Conservation (phyloP, 2,113 vertebrate species). For the Protobothrops flavoviridis region DNA sequence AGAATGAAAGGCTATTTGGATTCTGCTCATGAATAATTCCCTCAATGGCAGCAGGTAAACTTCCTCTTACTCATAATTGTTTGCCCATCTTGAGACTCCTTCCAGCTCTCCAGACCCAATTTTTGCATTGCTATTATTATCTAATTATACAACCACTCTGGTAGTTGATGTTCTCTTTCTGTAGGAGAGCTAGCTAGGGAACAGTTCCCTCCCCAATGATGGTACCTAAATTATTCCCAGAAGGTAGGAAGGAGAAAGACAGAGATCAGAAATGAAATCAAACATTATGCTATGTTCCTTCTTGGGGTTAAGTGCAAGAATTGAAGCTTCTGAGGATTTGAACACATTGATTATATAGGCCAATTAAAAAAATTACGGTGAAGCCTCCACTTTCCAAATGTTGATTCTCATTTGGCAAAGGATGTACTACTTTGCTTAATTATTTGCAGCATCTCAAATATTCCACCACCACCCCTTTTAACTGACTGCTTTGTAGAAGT, state of each 20-base stretch:
- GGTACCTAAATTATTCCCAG: neutral
- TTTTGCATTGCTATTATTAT: neutral
- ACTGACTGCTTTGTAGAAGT: neutral
- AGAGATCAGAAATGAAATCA: neutral
- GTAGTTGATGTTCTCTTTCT: neutral
- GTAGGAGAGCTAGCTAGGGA: neutral
- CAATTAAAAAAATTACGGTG: neutral
- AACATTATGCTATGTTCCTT: neutral
- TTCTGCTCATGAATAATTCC: neutral
- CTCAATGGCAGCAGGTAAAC: neutral
- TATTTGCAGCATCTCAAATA: neutral
- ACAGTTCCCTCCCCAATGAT: neutral
- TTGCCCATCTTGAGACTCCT: neutral
- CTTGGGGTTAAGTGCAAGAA: neutral
- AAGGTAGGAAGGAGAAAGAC: neutral
- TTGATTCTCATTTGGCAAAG: neutral
- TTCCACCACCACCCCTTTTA: neutral
- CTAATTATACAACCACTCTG: neutral
- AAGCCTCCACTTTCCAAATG: neutral
- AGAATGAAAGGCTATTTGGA: neutral
- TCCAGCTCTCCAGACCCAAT: neutral
- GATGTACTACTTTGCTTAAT: neutral
- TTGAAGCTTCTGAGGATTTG: neutral
- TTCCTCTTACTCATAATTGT: neutral
- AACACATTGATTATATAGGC: neutral